Base-by-base conservation (phyloP, 1,140 invertebrate genomes). In the Ips nitidus region DNA sequence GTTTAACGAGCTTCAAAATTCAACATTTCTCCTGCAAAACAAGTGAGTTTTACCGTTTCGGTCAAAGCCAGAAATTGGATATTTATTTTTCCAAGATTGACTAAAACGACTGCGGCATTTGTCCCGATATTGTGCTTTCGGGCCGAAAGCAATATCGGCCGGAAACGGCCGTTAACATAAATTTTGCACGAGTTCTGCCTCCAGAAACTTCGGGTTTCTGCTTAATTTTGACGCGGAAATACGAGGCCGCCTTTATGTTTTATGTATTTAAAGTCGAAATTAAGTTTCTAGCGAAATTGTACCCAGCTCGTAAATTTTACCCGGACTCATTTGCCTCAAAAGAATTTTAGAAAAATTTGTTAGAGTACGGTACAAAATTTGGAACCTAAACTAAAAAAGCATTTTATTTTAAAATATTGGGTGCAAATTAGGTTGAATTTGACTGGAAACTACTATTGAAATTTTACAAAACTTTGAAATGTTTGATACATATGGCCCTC, bases 81-180 rank as follows among this genome's bases (percentile, higher is more conserved):
- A 68, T 68, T 68, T 60, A 60, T 57, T 68, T 68, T 68, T 57
- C 39, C 38, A 38, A 6, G 56, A 68, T 60, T 68, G 41, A n/a
- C 37, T 60, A 60, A 59, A 67, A 66, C 55, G 64, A 66, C 45
- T 39, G 55, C 42, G 6, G 47, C 66, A 68, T 68, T 68, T 60
- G 66, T 68, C 47, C 66, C 66, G 57, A 68, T 50, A 50, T 68
- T 68, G 60, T 68, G 43, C 66, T 60, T 57, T 42, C 56, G 57
- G 45, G 6, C 66, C 22, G 57, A 60, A 57, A 41, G 57, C 45
- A 59, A 68, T 60, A 53, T 60, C 47, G 66, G 57, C 40, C 53
- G 66, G 66, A 68, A 68, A 68, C 52, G 56, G 66, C 66, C 36
- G 56, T 68, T 68, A 68, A 68, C 66, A 68, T 68, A 68, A 68